Base-by-base conservation (phyloP, 2,113 vertebrate genomes). In the Nannobrachium achirus region DNA sequence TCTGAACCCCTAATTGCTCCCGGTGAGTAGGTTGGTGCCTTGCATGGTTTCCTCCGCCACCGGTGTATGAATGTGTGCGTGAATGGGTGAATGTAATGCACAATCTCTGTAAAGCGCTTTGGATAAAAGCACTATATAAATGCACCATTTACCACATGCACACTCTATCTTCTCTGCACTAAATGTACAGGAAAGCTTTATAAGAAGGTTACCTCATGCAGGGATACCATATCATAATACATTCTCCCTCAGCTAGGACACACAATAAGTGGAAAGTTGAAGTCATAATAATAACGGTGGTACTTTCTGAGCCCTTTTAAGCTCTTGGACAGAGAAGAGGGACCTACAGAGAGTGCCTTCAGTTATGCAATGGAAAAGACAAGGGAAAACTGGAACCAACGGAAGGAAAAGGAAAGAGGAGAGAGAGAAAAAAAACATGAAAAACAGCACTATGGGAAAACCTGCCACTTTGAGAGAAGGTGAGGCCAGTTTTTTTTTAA, bases 301-400 rank as follows among this genome's bases (percentile, higher is more conserved):
- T 84, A 84, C 87, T 86, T 86, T 86, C 75, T 78, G 79, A 85
- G 82, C 68, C 25, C 67, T 75, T 84, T 63, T 80, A 74, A 86
- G 85, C 78, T 85, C 62, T 88, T 84, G 84, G 88, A 83, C 75
- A 75, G 69, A 83, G 60, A 57, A 70, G 72, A 78, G 58, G 73
- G 88, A 88, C 85, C 82, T 82, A 85, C 81, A 72, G 73, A 82
- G 75, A 80, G 79, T 10, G 69, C 82, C 75, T 78, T 66, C 73
- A 73, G 65, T 87, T 87, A 85, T 89, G 89, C 82, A 87, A 87
- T 89, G 89, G 91, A 90, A 91, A 86, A 76, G 61, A 84, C 74
- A 67, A 80, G 71, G 71, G 76, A 81, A 67, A 77, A 66, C 82
- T 85, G 87, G 82, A 82, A 57, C 19, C 59, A 76, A 58, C 18